Evolutionary conservation across 2,888 invertebrate genomes (phyloP).

Genomic region (Notocelia uddmanniana): DNA sequence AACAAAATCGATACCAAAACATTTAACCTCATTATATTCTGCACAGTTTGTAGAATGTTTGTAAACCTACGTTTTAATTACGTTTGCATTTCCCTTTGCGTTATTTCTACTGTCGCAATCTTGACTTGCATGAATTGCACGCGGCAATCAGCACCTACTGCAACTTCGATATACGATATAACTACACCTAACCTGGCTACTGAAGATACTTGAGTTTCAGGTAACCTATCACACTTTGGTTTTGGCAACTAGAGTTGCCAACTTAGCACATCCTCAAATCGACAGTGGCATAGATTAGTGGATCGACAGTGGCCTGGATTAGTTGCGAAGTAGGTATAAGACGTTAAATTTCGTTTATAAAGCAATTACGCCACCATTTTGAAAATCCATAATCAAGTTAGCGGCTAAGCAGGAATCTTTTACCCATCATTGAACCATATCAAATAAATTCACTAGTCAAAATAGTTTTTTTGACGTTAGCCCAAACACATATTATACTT

Average conservation of each 20-base stretch:
- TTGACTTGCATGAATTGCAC: constrained; percentile 22
- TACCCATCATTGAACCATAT: neutral
- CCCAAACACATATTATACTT: no score
- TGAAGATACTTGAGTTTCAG: constrained; percentile 11
- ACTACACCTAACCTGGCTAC: neutral
- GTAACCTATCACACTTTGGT: no score
- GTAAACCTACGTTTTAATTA: constrained; percentile 11
- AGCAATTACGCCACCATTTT: no score
- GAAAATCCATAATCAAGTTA: no score
- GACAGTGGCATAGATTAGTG: no score
- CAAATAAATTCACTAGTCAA: no score
- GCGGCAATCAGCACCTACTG: neutral
- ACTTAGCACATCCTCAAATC: no score
- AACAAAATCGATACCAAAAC: neutral
- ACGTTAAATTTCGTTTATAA: no score
- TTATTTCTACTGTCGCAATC: constrained; percentile 27
- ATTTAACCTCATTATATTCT: neutral
- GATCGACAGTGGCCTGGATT: no score
- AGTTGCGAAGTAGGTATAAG: no score
- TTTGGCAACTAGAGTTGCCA: no score
- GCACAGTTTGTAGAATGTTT: constrained; percentile 10
- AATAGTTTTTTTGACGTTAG: no score
- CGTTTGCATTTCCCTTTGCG: constrained; percentile 10
- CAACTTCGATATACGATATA: neutral
- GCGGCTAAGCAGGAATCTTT: neutral